These are phyloP conservation scores for Drosophila mercatorum DNA, from an alignment of 2,888 invertebrate genomes.

Conservation along the genomic window DNA sequence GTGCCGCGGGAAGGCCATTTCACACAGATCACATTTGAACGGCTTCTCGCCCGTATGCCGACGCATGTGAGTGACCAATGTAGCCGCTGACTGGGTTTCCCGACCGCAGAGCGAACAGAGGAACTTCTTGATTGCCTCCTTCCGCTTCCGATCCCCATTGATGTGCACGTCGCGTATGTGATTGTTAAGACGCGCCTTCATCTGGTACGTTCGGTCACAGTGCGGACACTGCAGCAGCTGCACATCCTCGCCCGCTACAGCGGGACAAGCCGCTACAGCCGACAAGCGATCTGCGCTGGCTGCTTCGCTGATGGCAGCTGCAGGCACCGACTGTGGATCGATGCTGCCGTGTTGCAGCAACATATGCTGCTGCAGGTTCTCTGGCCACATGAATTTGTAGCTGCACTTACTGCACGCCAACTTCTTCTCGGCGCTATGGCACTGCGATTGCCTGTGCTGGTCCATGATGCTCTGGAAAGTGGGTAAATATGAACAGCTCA, in stretches of 20 bases:
- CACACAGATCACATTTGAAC: conserved; percentile 86
- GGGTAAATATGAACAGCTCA: background rate
- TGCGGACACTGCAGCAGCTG: conserved; percentile 85
- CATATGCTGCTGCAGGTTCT: conserved; percentile 80
- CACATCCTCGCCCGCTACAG: conserved; percentile 26
- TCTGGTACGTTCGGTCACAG: conserved; percentile 85
- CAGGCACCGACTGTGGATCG: background rate
- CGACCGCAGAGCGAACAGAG: conserved; percentile 87
- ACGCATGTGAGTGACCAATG: conserved; percentile 88
- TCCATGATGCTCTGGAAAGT: conserved; percentile 85
- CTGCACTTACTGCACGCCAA: conserved; percentile 77
- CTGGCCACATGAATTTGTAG: conserved; percentile 84
- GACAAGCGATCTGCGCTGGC: conserved; percentile 11
- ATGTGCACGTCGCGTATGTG: conserved; percentile 70
- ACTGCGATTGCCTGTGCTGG: conserved; percentile 85
- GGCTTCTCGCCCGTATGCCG: conserved; percentile 87
- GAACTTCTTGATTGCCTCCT: conserved; percentile 84
- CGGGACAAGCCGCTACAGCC: background rate
- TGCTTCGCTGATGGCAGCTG: background rate
- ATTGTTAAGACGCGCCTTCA: conserved; percentile 72
- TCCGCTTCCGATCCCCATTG: conserved; percentile 70
- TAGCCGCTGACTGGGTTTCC: conserved; percentile 87
- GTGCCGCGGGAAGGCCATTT: conserved; percentile 86
- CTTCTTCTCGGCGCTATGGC: conserved; percentile 77
- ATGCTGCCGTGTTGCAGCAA: conserved; percentile 69